Evolutionary conservation across 2,113 vertebrate genomes (phyloP).

Genomic region (Agapornis roseicollis): DNA sequence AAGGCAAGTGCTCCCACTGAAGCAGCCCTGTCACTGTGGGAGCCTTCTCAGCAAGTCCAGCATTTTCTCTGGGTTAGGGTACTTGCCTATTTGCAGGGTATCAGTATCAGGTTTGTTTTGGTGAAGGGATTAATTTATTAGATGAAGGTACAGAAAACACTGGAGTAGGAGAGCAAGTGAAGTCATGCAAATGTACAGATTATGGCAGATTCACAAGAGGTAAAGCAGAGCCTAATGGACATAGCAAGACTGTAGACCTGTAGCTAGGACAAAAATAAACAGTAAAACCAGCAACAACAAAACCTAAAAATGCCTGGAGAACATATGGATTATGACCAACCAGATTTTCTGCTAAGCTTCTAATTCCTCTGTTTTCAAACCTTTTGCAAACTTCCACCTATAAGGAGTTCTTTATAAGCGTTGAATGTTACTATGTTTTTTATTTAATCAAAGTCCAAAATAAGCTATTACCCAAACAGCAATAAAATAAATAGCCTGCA

Average conservation of each 20-base stretch:
- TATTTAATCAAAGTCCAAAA: not conserved
- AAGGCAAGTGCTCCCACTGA: not conserved
- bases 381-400: not conserved
- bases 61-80: not conserved
- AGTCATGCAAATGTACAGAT: not conserved
- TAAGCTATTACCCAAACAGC: not conserved
- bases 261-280: not conserved
- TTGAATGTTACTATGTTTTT: not conserved
- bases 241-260: not conserved
- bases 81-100: not conserved
- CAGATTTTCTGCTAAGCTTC: not conserved
- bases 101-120: not conserved
- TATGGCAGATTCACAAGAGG: not conserved
- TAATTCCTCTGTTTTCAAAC: not conserved
- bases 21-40: not conserved
- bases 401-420: not conserved
- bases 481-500: not conserved
- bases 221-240: not conserved
- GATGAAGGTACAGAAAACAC: not conserved
- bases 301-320: not conserved
- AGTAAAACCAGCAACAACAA: not conserved
- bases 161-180: not conserved
- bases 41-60: not conserved
- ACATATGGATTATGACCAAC: not conserved
- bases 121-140: not conserved